phyloP scores from a whole-genome alignment of 2,888 invertebrate species.

The Allophyes oxyacanthae region DNA sequence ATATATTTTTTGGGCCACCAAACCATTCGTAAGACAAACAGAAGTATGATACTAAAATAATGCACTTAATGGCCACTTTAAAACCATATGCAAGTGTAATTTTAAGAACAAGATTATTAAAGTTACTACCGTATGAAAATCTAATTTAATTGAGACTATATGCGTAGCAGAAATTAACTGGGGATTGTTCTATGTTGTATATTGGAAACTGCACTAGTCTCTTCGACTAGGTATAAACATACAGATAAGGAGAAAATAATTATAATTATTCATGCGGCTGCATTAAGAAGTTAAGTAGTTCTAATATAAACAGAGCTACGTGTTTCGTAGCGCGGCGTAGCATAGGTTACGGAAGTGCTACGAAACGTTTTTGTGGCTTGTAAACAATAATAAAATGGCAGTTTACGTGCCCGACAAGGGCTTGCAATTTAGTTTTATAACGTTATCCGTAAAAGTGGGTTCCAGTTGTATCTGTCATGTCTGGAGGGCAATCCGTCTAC shows the following conservation, averaged over 20 bases:
- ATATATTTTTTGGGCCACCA: too few species aligned
- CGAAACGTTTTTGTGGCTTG: constrained; percentile 37
- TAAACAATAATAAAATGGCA: constrained; percentile 48
- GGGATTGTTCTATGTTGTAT: too few species aligned
- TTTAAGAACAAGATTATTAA: too few species aligned
- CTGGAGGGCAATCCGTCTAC: constrained; percentile 71
- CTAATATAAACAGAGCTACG: constrained; percentile 19
- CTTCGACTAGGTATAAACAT: background rate
- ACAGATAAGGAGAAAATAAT: background rate
- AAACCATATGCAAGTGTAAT: too few species aligned
- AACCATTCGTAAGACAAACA: too few species aligned
- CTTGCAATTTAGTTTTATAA: constrained; percentile 57
- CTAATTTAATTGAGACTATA: too few species aligned
- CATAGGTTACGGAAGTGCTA: constrained; percentile 42
- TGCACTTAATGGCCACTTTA: too few species aligned
- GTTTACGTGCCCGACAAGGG: constrained; percentile 30
- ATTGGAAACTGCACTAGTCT: too few species aligned
- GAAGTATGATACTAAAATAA: too few species aligned
- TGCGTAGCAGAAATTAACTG: too few species aligned
- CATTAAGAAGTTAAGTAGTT: too few species aligned
- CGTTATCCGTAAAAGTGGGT: constrained; percentile 59
- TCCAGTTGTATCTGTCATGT: constrained; percentile 65
- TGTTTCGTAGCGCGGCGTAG: constrained; percentile 44
- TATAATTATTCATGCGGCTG: background rate
- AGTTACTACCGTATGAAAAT: too few species aligned